phyloP scores from a whole-genome alignment of 1,140 invertebrate genomes.

The Lordiphosa collinella region DNA sequence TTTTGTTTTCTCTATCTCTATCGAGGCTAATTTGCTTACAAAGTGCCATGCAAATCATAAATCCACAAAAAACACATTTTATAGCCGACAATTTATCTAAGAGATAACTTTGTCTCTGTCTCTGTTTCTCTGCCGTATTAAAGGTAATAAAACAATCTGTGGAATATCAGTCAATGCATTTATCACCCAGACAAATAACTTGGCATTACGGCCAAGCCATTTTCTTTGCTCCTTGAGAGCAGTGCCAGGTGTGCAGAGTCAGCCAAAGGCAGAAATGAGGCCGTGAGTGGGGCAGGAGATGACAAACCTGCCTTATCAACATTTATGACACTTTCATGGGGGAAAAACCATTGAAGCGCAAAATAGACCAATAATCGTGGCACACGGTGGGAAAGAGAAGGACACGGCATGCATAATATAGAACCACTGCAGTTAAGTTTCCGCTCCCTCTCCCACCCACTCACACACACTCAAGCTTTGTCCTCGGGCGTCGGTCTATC shows the following conservation, averaged over 20 bases:
- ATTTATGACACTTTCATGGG: slow-evolving; percentile 68
- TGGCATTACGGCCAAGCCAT: slow-evolving; percentile 22
- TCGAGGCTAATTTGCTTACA: slow-evolving; percentile 28
- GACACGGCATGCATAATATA: slow-evolving; percentile 53
- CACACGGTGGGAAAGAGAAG: slow-evolving; percentile 4
- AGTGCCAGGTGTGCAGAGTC: slow-evolving; percentile 1
- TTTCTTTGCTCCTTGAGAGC: neutral
- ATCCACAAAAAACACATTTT: slow-evolving; percentile 2
- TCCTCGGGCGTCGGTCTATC: slow-evolving; percentile 39
- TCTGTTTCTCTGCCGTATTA: slow-evolving; percentile 1
- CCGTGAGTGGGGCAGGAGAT: slow-evolving; percentile 14
- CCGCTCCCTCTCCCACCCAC: no score
- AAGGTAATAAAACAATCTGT: slow-evolving; percentile 47
- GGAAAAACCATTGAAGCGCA: slow-evolving; percentile 50
- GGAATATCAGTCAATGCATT: slow-evolving; percentile 35
- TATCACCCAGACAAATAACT: slow-evolving; percentile 42
- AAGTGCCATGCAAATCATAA: slow-evolving; percentile 42
- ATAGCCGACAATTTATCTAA: slow-evolving; percentile 1
- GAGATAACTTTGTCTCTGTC: neutral
- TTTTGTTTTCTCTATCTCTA: no score
- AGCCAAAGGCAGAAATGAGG: neutral
- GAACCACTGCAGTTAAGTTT: neutral
- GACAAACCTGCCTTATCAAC: slow-evolving; percentile 73
- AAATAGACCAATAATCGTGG: slow-evolving; percentile 72
- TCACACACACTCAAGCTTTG: neutral